Base-by-base conservation (phyloP, 2,888 invertebrate genomes). In the Mimachlamys varia region DNA sequence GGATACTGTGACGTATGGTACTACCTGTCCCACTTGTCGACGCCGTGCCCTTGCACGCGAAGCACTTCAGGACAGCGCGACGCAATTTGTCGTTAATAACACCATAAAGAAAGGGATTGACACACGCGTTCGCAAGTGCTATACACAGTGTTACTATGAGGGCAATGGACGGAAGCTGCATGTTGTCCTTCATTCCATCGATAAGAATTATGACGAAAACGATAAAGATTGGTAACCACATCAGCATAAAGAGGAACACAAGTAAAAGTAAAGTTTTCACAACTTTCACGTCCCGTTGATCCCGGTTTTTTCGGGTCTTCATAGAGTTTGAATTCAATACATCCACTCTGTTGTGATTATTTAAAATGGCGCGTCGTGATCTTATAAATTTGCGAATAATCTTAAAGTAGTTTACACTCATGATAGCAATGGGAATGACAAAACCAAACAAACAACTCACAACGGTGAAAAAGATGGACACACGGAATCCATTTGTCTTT, bases 21-120 rank as follows among this genome's bases (percentile, higher is more conserved):
- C 87, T 15, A 5, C 76, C 88, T 4, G n/a, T 90, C 12, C 53
- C 87, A 15, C 37, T 37, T 50, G 76, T 90, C 87, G 88, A 88
- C 22, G 33, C 44, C 17, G 19, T 19, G 76, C 19, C 87, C 22
- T 50, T 33, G n/a, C 88, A 88, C 15, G 27, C 53, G 44, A 91
- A 90, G 53, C 90, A 91, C 53, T 33, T 89, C 17, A 91, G 1
- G 19, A 90, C 62, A 38, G 90, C 89, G 3, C 87, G 50, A 49
- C 93, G 90, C 15, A 94, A 44, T 22, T 90, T 90, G 27, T 93
- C 92, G 89, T 94, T 94, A 44, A 94, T 93, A 12, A 94, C 93
- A 12, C 95, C 95, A 89, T 95, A 95, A 12, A 95, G 50, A 62
- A 95, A 93, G 1, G 95, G 95, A 90, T 95, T 95, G 5, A 95